Evolutionary conservation across 2,888 invertebrate species (phyloP).

Genomic region (Drosophila mayaguana): DNA sequence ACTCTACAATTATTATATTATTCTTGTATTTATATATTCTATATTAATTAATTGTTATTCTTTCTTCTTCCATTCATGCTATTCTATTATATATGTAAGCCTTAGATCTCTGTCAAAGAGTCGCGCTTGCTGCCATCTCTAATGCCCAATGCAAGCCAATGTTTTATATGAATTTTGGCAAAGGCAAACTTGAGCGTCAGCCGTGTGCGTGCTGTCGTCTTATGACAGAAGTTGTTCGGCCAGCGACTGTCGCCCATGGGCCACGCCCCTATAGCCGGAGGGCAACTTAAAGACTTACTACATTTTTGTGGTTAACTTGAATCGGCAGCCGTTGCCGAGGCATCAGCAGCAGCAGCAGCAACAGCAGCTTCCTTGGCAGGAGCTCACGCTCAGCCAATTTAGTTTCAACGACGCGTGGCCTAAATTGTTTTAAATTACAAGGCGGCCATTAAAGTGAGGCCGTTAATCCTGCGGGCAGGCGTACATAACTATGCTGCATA

Average conservation of each 20-base stretch:
- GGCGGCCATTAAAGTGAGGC: constrained; percentile 58
- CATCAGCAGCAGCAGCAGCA: neutral
- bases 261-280: constrained; percentile 41
- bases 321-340: neutral
- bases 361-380: constrained; percentile 31
- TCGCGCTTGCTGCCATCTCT: constrained; percentile 31
- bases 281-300: constrained; percentile 36
- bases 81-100: too few relatives aligned
- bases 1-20: too few relatives aligned
- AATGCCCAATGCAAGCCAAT: constrained; percentile 46
- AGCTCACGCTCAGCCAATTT: constrained; percentile 51
- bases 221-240: constrained; percentile 55
- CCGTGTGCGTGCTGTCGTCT: constrained; percentile 50
- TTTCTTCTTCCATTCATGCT: too few relatives aligned
- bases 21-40: too few relatives aligned
- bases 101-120: neutral
- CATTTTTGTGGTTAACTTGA: constrained; percentile 22
- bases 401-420: constrained; percentile 66
- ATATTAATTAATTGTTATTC: too few relatives aligned
- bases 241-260: constrained; percentile 35
- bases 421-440: constrained; percentile 79
- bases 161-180: constrained; percentile 31
- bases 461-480: constrained; percentile 58
- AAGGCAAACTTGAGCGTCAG: constrained; percentile 34
- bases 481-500: constrained; percentile 35